Conservation (phyloP, 1,140 invertebrate species). For the Drosophila tsacasi region DNA sequence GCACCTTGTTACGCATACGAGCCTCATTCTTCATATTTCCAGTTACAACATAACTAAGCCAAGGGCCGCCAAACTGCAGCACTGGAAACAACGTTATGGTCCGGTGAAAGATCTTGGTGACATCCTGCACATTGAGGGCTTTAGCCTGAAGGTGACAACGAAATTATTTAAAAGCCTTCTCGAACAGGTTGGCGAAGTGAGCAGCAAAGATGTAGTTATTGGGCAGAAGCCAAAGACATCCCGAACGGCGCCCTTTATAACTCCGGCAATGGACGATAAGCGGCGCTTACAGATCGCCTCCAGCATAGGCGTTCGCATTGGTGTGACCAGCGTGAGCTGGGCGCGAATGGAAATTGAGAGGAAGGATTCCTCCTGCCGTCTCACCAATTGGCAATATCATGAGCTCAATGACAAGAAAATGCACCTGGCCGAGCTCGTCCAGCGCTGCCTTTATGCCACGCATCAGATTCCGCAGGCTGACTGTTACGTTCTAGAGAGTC, state of each 20-base stretch:
- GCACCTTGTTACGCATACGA: neutral
- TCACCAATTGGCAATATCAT: constrained; percentile 78
- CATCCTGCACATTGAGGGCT: constrained; percentile 74
- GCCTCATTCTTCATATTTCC: neutral
- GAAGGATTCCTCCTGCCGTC: constrained; percentile 20
- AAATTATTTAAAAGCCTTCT: constrained; percentile 77
- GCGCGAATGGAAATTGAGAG: constrained; percentile 57
- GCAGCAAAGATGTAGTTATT: neutral
- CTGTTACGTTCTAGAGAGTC: constrained; percentile 78
- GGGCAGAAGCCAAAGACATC: constrained; percentile 8
- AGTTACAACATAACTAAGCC: constrained; percentile 79
- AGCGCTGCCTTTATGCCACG: constrained; percentile 65
- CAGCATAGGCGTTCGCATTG: constrained; percentile 71
- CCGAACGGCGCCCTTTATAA: constrained; percentile 63
- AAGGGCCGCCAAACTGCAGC: constrained; percentile 57
- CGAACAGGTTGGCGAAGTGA: neutral
- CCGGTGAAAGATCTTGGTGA: constrained; percentile 54
- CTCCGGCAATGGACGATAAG: constrained; percentile 56
- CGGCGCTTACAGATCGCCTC: constrained; percentile 48
- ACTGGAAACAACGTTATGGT: constrained; percentile 68
- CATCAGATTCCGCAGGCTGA: constrained; percentile 76
- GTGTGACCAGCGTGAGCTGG: constrained; percentile 78
- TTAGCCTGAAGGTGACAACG: constrained; percentile 64
- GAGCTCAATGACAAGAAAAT: constrained; percentile 81
- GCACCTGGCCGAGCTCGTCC: constrained; percentile 69